Evolutionary conservation across 2,888 invertebrate species (phyloP).

Genomic region (Lasioglossum zephyrum): DNA sequence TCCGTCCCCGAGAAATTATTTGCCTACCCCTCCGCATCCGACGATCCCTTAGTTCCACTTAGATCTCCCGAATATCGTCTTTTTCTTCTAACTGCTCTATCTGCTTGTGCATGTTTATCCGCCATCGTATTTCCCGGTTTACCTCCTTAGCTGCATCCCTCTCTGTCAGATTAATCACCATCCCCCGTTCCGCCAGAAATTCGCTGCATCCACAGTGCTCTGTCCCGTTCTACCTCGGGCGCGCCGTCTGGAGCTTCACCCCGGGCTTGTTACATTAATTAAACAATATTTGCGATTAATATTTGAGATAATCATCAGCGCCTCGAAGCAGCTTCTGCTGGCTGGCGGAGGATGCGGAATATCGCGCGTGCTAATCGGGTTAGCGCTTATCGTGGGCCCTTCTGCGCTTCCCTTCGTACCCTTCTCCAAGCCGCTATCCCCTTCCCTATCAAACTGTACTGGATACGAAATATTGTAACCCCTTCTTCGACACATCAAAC

Average conservation of each 20-base stretch:
- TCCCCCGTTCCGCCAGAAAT: slow-evolving; percentile 21
- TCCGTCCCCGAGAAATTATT: slow-evolving; percentile 17
- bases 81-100: slow-evolving; percentile 14
- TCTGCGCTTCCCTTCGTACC: slow-evolving; percentile 51
- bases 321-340: slow-evolving; percentile 73
- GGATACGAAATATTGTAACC: slow-evolving; percentile 6
- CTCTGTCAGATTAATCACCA: slow-evolving; percentile 23
- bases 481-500: slow-evolving; percentile 4
- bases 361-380: slow-evolving; percentile 77
- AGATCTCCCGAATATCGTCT: neutral
- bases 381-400: slow-evolving; percentile 69
- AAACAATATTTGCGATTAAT: slow-evolving; percentile 83
- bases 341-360: slow-evolving; percentile 70
- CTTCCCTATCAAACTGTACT: neutral
- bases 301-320: slow-evolving; percentile 82
- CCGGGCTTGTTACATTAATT: slow-evolving; percentile 80
- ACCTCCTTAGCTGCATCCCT: slow-evolving; percentile 30
- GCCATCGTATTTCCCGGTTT: slow-evolving; percentile 38
- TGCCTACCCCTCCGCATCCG: neutral
- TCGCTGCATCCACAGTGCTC: slow-evolving; percentile 48
- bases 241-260: slow-evolving; percentile 56
- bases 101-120: slow-evolving; percentile 45
- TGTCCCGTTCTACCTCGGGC: neutral
- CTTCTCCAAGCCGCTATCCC: slow-evolving; percentile 20
- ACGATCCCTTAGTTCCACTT: neutral